Conservation (phyloP, 2,888 invertebrate genomes). For the Pollenia angustigena region DNA sequence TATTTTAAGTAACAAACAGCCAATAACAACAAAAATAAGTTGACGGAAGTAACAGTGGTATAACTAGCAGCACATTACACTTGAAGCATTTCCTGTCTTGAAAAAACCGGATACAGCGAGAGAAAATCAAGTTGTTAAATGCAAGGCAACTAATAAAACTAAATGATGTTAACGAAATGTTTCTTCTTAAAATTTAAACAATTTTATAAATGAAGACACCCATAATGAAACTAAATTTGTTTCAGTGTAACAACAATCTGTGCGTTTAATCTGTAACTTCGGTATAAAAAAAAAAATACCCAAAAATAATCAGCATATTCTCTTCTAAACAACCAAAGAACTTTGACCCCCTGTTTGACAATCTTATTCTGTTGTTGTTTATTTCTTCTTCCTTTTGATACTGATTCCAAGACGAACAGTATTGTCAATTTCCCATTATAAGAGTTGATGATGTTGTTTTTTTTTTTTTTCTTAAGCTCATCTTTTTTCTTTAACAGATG, state of each 20-base stretch:
- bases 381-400: background rate
- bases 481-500: constrained; percentile 34
- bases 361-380: background rate
- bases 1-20: constrained; percentile 33
- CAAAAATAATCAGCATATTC: constrained; percentile 31
- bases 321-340: constrained; percentile 6
- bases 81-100: constrained; percentile 13
- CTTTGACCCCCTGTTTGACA: constrained; percentile 13
- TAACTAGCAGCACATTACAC: constrained; percentile 33
- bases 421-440: constrained; percentile 31
- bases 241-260: background rate
- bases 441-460: constrained; percentile 23
- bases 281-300: background rate
- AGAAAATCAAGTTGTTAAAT: background rate
- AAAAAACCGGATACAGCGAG: constrained; percentile 1
- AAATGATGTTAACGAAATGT: background rate
- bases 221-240: background rate
- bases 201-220: too few relatives aligned
- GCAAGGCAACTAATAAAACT: background rate
- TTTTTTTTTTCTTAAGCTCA: background rate
- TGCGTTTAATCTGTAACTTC: background rate
- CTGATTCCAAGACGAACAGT: background rate
- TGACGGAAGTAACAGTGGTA: constrained; percentile 24
- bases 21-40: background rate
- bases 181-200: background rate